phyloP scores from a whole-genome alignment of 1,140 invertebrate species.

The Zaprionus capensis region DNA sequence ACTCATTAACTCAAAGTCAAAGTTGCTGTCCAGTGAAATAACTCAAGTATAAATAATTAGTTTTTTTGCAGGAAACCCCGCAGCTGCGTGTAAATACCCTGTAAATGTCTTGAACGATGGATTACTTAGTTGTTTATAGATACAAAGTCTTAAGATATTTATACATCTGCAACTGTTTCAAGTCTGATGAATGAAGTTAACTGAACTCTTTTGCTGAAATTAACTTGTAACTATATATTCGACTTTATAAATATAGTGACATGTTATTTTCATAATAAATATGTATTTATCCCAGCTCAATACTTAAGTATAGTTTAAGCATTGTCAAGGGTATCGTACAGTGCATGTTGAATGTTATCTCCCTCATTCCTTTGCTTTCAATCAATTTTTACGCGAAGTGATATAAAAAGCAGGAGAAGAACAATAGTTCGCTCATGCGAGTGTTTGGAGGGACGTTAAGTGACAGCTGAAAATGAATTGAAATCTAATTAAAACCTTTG shows the following conservation, averaged over 20 bases:
- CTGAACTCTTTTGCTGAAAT: too few species aligned
- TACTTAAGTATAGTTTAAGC: too few species aligned
- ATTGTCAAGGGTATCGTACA: neutral
- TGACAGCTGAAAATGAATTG: constrained; percentile 69
- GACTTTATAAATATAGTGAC: too few species aligned
- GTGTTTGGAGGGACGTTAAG: constrained; percentile 35
- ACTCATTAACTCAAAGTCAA: constrained; percentile 1
- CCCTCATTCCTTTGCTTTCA: constrained; percentile 3
- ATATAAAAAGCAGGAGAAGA: constrained; percentile 17
- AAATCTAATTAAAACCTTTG: constrained; percentile 79
- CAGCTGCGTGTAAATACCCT: neutral
- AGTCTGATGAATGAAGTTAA: too few species aligned
- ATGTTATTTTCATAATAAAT: too few species aligned
- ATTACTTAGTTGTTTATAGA: neutral
- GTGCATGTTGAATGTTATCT: neutral
- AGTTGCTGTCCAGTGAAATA: neutral
- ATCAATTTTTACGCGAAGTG: constrained; percentile 21
- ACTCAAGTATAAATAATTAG: constrained; percentile 10
- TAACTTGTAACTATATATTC: too few species aligned
- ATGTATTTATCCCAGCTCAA: too few species aligned
- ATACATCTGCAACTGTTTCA: too few species aligned
- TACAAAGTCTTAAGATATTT: too few species aligned
- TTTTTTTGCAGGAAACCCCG: neutral
- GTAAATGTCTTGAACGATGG: neutral
- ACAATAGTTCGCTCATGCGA: constrained; percentile 8